These are phyloP conservation scores for Epinephelus malabaricus DNA, from an alignment of 2,797 vertebrate genomes.

Conservation along the genomic window DNA sequence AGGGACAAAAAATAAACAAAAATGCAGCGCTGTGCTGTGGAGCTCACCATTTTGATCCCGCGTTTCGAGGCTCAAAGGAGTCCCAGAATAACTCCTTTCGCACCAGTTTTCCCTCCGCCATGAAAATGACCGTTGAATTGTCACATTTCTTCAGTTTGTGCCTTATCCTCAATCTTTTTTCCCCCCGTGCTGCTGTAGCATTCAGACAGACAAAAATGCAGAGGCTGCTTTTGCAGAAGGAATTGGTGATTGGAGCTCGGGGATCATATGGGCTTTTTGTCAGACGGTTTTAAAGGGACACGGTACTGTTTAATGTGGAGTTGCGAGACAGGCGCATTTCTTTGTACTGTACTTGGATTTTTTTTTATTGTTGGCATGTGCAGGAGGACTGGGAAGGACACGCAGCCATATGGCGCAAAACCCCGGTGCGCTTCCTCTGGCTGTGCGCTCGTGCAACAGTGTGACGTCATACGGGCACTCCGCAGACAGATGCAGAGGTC, in stretches of 20 bases:
- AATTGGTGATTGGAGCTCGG: conserved; percentile 91
- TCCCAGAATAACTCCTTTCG: conserved; percentile 86
- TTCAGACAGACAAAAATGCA: conserved; percentile 88
- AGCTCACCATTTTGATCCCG: conserved; percentile 94
- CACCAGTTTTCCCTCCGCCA: conserved; percentile 86
- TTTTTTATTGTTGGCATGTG: neutral
- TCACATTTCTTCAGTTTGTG: conserved; percentile 86
- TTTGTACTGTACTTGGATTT: conserved; percentile 41
- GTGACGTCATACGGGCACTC: conserved; percentile 73
- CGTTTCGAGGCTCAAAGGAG: conserved; percentile 89
- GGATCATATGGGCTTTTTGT: conserved; percentile 93
- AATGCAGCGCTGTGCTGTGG: conserved; percentile 81
- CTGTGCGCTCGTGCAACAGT: conserved; percentile 51
- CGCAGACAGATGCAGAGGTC: conserved; percentile 66
- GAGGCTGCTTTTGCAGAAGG: conserved; percentile 88
- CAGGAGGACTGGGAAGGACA: conserved; percentile 40
- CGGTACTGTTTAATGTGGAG: conserved; percentile 73
- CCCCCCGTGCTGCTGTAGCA: conserved; percentile 85
- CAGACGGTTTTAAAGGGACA: conserved; percentile 92
- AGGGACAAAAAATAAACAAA: conserved; percentile 76
- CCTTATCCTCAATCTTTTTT: conserved; percentile 62
- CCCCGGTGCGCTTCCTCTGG: conserved; percentile 51
- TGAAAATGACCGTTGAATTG: conserved; percentile 84
- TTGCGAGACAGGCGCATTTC: conserved; percentile 55
- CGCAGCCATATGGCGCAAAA: conserved; percentile 62